Evolutionary conservation across 2,888 invertebrate species (phyloP).

Genomic region (Amiota minor): DNA sequence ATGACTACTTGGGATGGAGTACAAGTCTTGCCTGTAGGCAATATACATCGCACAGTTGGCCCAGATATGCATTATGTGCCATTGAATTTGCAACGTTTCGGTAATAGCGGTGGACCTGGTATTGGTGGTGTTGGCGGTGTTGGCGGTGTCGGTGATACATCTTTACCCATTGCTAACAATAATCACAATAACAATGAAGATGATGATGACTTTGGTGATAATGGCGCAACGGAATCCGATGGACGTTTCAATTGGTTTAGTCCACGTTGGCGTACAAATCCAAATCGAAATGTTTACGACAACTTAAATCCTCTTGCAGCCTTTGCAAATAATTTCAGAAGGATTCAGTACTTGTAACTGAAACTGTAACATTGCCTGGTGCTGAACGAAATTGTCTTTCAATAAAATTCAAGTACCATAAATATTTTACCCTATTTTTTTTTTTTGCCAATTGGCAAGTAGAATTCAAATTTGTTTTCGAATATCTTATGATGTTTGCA

Average conservation of each 20-base stretch:
- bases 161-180: neutral
- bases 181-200: neutral
- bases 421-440: too few species aligned
- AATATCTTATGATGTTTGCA: too few species aligned
- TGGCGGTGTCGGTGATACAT: neutral
- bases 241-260: constrained; percentile 35
- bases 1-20: constrained; percentile 37
- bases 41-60: constrained; percentile 51
- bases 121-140: constrained; percentile 31
- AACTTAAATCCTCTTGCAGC: constrained; percentile 42
- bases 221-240: neutral
- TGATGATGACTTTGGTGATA: constrained; percentile 24
- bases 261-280: constrained; percentile 39
- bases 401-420: too few species aligned
- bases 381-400: too few species aligned
- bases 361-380: neutral
- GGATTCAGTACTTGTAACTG: constrained; percentile 47
- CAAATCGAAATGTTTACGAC: constrained; percentile 3
- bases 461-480: too few species aligned
- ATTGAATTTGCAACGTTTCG: constrained; percentile 47
- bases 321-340: constrained; percentile 53
- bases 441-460: too few species aligned
- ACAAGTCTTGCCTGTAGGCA: neutral
- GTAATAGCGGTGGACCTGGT: constrained; percentile 29
- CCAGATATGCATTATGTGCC: constrained; percentile 53